These are phyloP conservation scores for Sander vitreus DNA, from an alignment of 2,113 vertebrate genomes.

Conservation along the genomic window DNA sequence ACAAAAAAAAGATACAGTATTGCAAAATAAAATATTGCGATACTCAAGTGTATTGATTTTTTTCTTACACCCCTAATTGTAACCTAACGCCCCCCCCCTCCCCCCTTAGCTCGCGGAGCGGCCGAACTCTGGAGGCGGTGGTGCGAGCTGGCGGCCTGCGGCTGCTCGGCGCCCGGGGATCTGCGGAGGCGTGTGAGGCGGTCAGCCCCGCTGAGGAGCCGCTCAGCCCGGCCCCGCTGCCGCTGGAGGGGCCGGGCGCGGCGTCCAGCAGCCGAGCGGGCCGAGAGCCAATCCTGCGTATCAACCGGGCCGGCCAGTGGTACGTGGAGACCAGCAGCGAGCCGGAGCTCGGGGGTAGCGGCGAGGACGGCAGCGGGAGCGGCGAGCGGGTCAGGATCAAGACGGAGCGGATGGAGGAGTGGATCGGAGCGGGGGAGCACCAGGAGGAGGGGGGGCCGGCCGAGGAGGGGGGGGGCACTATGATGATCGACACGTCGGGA, in stretches of 20 bases:
- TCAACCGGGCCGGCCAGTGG: constrained; percentile 97
- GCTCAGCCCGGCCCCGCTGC: constrained; percentile 89
- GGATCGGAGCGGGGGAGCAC: constrained; percentile 90
- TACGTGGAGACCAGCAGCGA: constrained; percentile 94
- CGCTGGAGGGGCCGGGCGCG: constrained; percentile 79
- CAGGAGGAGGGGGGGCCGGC: constrained; percentile 92
- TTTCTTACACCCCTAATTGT: too few species aligned
- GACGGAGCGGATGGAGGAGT: constrained; percentile 94
- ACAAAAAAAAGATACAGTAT: too few species aligned
- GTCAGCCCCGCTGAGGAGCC: constrained; percentile 90
- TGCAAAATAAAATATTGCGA: too few species aligned
- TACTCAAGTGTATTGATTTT: too few species aligned
- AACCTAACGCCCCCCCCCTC: too few species aligned
- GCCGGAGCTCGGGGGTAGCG: constrained; percentile 85
- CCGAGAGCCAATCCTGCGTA: constrained; percentile 93
- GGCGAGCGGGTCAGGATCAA: constrained; percentile 92
- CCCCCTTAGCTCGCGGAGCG: constrained; percentile 21
- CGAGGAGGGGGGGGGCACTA: constrained; percentile 90
- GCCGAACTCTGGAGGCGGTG: constrained; percentile 83
- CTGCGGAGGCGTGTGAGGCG: constrained; percentile 84
- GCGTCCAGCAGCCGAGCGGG: constrained; percentile 46
- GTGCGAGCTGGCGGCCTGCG: constrained; percentile 79
- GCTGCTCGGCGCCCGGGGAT: constrained; percentile 82
- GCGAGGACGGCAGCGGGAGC: constrained; percentile 86
- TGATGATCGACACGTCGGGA: constrained; percentile 95